Evolutionary conservation across 1,140 invertebrate genomes (phyloP), one percentile per base, ranked within the genome.

Genomic region (Anastrepha ludens): DNA sequence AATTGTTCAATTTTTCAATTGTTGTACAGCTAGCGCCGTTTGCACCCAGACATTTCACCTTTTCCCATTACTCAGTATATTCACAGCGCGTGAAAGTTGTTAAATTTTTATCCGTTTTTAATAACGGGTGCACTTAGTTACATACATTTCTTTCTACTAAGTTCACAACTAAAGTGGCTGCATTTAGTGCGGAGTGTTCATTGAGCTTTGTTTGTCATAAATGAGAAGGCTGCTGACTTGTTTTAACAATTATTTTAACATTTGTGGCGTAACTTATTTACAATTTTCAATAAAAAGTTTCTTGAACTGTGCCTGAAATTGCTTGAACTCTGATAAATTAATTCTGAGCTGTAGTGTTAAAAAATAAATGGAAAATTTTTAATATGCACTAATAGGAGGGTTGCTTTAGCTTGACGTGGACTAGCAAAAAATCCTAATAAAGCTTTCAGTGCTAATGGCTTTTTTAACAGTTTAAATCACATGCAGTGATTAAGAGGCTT

Each of bases 301-400:
- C 67, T 74, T 74, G 67, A 74, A 74, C 67, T 74, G 13, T n/a
- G 67, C 67, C 44, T 47, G 13, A 47, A 74, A 74, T 74, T 74
- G 67, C 67, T 39, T 74, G 67, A 47, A 74, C 67, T 74, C 41
- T 74, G 41, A 17, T 74, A 11, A 74, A 20, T 67, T 67, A 67
- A 67, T 67, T 67, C 20, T 11, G 39, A 67, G 64, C 39, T 67
- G 9, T 67, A 67, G 64, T 41, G 62, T 67, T 67, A 29, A 39
- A 39, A 39, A 67, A 67, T 67, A 9, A 67, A 39, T 41, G 64
- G 64, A 67, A 67, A 41, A 39, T 41, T 67, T 39, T 6, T 55
- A 55, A 55, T 55, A 29, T 29, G 29, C 29, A 29, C 29, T 29
- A 29, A 29, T 29, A 29, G 29, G 29, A 55, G 50, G 50, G 50